Evolutionary conservation across 2,797 vertebrate genomes (phyloP), one percentile per base, ranked within the genome.

Genomic region (Mastacembelus armatus): DNA sequence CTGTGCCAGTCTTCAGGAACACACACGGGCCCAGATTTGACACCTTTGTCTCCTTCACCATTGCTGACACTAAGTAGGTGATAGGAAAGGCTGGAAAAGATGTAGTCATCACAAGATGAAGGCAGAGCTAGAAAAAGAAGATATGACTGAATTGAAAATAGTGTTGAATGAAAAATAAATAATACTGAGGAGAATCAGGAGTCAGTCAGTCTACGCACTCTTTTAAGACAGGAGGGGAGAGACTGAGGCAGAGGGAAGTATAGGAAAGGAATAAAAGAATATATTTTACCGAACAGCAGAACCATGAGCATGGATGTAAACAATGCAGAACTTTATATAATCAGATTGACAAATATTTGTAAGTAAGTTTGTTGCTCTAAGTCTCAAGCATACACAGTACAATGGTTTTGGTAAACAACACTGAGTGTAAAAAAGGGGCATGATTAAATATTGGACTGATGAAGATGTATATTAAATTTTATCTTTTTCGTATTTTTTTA

Each of bases 141-240:
- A 33, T n/a, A 30, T 3, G 4, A 43, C 3, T 40, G 54, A 21
- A 10, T n/a, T n/a, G 6, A 24, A 18, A 36, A 48, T 10, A 10
- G 33, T 49, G 24, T 43, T 10, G 65, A 38, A 40, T 24, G 3
- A 24, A 50, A 45, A 32, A 12, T 10, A 2, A 42, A 22, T 3
- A 35, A 29, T 3, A 38, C 15, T 21, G 18, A 30, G 39, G 1
- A 38, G 0, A n/a, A 30, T 11, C 7, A 19, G 4, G 26, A 39
- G 18, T 7, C 43, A 39, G 16, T 6, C 1, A 11, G 29, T 35
- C 2, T 2, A 10, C 35, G 12, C 6, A 5, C 3, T 44, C 78
- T 43, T 81, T 84, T 16, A 80, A 61, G 39, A 84, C 15, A n/a
- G 72, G 47, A 11, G 56, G 51, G n/a, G 65, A 71, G n/a, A 71